Conservation (phyloP, 2,888 invertebrate genomes). For the Melieria omissa region DNA sequence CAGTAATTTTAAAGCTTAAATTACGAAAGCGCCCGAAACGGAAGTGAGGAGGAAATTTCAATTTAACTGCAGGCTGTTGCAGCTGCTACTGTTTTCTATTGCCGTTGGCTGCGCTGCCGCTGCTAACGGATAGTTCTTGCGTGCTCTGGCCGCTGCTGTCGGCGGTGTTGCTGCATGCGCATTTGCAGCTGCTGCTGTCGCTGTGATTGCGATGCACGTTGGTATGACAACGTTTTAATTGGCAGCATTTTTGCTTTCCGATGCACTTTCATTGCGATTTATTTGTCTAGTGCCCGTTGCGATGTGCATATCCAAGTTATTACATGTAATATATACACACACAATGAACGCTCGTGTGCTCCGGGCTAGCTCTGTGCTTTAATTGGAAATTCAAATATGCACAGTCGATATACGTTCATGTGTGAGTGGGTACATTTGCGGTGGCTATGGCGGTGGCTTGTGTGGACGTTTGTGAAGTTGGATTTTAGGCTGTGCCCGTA, state of each 20-base stretch:
- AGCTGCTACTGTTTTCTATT: background rate
- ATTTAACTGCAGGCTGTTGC: constrained; percentile 27
- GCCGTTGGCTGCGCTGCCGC: no score
- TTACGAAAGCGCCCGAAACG: background rate
- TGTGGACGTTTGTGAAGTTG: no score
- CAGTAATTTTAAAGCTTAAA: constrained; percentile 19
- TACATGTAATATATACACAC: no score
- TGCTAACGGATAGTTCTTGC: no score
- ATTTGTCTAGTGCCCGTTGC: constrained; percentile 8
- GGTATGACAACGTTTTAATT: constrained; percentile 29
- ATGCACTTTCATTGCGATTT: constrained; percentile 21
- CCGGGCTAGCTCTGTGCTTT: no score
- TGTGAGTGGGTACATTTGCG: no score
- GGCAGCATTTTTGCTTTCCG: constrained; percentile 17
- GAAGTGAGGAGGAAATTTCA: constrained; percentile 24
- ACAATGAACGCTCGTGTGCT: no score
- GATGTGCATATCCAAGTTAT: background rate
- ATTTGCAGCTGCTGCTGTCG: background rate
- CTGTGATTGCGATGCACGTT: constrained; percentile 1
- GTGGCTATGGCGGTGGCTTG: no score
- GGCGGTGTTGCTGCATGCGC: background rate
- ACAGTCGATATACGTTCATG: no score
- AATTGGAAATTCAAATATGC: no score
- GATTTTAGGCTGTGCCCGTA: no score
- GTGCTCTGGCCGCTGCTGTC: no score